phyloP scores from a whole-genome alignment of 2,797 vertebrate species.

The Anas georgica region DNA sequence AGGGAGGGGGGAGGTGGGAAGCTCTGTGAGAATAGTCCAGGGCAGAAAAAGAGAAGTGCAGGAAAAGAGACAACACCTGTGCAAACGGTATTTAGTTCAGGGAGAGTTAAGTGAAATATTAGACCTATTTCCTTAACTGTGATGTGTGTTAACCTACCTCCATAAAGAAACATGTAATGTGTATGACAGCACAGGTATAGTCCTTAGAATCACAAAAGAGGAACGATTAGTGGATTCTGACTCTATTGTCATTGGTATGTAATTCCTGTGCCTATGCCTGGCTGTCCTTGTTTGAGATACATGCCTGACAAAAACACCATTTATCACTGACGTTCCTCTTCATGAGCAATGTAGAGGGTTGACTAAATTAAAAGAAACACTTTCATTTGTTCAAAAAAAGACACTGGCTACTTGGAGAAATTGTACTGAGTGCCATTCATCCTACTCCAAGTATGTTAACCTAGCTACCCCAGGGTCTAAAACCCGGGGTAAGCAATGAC shows the following conservation, averaged over 20 bases:
- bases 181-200: not conserved
- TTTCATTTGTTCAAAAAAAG: not conserved
- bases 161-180: not conserved
- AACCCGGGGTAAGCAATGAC: not conserved
- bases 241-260: rapidly evolving
- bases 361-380: not conserved
- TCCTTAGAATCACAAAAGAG: not conserved
- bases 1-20: too few relatives aligned
- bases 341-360: not conserved
- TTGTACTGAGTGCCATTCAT: not conserved
- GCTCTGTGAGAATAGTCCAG: too few relatives aligned
- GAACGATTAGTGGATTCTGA: not conserved
- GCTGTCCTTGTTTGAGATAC: not conserved
- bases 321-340: not conserved
- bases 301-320: not conserved
- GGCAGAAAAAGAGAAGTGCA: not conserved
- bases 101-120: rapidly evolving
- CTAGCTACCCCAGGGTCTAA: not conserved
- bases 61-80: not conserved
- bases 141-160: not conserved
- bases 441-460: not conserved
- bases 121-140: not conserved
- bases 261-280: not conserved
- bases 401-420: not conserved
- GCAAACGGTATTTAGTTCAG: not conserved